Percentiles rank a stretch among this genome's conserved stretches.
These are phyloP conservation scores for Rhaphigaster nebulosa DNA, from an alignment of 2,888 invertebrate genomes.

Conservation along the genomic window DNA sequence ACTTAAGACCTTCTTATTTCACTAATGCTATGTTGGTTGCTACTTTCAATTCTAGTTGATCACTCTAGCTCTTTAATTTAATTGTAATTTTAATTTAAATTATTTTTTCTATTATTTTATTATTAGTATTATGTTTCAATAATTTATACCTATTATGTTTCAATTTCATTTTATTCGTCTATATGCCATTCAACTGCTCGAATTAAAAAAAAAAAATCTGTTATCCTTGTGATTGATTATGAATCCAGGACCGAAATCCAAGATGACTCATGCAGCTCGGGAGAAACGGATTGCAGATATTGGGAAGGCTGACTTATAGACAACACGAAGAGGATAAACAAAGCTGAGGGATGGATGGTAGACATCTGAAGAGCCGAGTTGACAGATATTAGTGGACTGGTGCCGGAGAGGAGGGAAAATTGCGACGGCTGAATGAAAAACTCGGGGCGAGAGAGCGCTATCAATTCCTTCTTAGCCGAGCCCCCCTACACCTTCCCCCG, in stretches of 20 bases:
- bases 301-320: not conserved
- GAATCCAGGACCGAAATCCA: not conserved
- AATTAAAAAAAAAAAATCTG: too few relatives aligned
- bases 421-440: constrained; percentile 56
- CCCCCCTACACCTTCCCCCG: not conserved
- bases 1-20: too few relatives aligned
- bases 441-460: not conserved
- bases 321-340: constrained; percentile 29
- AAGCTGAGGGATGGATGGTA: constrained; percentile 15
- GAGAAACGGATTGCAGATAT: not conserved
- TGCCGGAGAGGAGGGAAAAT: not conserved
- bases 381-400: constrained; percentile 58
- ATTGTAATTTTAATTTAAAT: too few relatives aligned
- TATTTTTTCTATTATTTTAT: too few relatives aligned
- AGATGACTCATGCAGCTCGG: not conserved
- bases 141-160: too few relatives aligned
- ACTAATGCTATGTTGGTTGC: too few relatives aligned
- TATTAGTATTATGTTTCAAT: too few relatives aligned
- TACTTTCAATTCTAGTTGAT: too few relatives aligned
- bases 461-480: constrained; percentile 52
- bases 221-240: not conserved
- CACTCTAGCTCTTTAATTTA: too few relatives aligned
- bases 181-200: too few relatives aligned
- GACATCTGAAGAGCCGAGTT: constrained; percentile 15
- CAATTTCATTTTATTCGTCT: too few relatives aligned